Evolutionary conservation across 2,797 vertebrate genomes (phyloP).

Genomic region (Pagetopsis macropterus): DNA sequence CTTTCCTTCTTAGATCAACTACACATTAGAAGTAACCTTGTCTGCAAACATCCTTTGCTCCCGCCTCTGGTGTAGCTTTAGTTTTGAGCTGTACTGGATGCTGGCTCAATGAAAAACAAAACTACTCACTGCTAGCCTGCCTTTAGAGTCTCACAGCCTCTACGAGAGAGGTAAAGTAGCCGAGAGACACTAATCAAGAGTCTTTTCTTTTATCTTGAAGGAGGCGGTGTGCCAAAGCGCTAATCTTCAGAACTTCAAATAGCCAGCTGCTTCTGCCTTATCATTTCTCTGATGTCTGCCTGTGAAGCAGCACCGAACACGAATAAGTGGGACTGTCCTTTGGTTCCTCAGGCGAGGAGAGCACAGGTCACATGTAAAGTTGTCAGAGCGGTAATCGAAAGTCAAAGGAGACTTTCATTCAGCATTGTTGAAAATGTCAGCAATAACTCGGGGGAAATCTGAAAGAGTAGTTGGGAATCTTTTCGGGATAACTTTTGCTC

Average conservation of each 20-base stretch:
- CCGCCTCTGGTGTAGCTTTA: not conserved
- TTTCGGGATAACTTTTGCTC: not conserved
- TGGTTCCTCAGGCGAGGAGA: not conserved
- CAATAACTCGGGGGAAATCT: not conserved
- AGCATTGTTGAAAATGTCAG: not conserved
- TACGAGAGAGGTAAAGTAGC: not conserved
- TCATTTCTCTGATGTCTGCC: slow-evolving; percentile 1
- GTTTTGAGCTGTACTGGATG: not conserved
- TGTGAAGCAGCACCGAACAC: not conserved
- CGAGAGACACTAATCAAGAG: slow-evolving; percentile 6
- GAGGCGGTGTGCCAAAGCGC: not conserved
- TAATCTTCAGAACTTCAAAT: not conserved
- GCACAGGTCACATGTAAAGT: not conserved
- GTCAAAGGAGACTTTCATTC: not conserved
- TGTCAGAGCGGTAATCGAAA: not conserved
- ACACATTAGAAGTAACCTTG: not conserved
- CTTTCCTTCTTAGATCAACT: slow-evolving; percentile 3
- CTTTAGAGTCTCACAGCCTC: not conserved
- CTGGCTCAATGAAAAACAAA: not conserved
- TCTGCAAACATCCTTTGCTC: not conserved
- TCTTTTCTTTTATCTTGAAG: not conserved
- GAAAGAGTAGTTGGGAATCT: not conserved
- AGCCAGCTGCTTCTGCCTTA: slow-evolving; percentile 1
- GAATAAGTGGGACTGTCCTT: not conserved
- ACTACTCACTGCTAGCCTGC: not conserved